Percentiles rank a stretch among this genome's conserved stretches.
These are phyloP conservation scores for Bolborhynchus lineola DNA, from an alignment of 2,113 vertebrate genomes.

Conservation along the genomic window DNA sequence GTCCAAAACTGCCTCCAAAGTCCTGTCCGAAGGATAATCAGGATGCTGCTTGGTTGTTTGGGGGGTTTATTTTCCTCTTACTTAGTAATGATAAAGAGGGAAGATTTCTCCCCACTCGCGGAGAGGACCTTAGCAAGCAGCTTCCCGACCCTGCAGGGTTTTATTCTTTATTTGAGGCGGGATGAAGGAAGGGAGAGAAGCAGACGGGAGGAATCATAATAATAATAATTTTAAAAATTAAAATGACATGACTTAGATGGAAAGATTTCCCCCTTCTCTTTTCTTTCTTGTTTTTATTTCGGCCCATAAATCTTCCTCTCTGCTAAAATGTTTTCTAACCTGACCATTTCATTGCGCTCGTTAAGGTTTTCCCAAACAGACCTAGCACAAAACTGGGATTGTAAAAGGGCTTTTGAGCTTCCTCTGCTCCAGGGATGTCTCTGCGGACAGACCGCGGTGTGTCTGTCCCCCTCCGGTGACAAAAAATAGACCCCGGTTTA, in stretches of 20 bases:
- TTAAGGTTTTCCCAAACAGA: not conserved
- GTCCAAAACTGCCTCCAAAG: not conserved
- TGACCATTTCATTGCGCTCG: conserved; percentile 1
- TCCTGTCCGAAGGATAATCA: not conserved
- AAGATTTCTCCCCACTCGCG: not conserved
- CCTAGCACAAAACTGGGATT: not conserved
- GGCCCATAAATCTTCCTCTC: not conserved
- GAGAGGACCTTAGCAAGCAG: not conserved
- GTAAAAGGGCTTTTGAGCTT: not conserved
- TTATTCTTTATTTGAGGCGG: not conserved
- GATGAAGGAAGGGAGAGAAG: not conserved
- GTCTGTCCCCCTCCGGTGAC: not conserved
- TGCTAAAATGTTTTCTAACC: conserved; percentile 23
- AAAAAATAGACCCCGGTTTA: not conserved
- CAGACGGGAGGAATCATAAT: not conserved
- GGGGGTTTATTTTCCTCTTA: not conserved
- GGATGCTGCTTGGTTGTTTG: not conserved
- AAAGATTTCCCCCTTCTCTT: not conserved
- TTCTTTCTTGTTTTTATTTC: not conserved
- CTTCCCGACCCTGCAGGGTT: not conserved
- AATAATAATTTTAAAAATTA: not conserved
- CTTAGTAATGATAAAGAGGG: not conserved
- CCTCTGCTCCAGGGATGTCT: not conserved
- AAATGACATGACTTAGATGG: not conserved
- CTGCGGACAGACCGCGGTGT: not conserved